Evolutionary conservation across 2,113 vertebrate genomes (phyloP).

Genomic region (Anser cygnoides): DNA sequence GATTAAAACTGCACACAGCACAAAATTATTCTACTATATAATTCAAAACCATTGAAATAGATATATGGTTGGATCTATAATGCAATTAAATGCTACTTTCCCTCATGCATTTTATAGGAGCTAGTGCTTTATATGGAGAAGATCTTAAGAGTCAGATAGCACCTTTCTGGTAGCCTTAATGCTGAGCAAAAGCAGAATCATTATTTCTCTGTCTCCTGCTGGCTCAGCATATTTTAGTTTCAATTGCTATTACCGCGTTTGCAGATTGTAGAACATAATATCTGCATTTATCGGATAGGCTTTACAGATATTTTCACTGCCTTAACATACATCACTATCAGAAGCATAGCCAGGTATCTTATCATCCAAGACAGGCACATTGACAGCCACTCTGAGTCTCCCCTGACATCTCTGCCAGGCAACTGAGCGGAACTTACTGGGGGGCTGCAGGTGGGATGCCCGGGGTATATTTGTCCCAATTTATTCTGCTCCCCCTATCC

Average conservation of each 20-base stretch:
- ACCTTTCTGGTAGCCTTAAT: neutral
- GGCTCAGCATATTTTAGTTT: neutral
- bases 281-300: neutral
- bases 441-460: neutral
- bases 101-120: neutral
- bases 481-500: neutral
- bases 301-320: neutral
- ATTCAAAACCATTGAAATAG: neutral
- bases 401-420: fast-evolving
- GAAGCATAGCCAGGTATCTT: neutral
- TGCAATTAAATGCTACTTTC: neutral
- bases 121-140: neutral
- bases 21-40: neutral
- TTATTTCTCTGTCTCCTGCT: neutral
- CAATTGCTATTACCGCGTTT: neutral
- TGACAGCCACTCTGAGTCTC: neutral
- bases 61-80: neutral
- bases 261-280: neutral
- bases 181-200: neutral
- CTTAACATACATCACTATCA: neutral
- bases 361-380: neutral
- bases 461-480: neutral
- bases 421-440: neutral
- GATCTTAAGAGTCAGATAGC: neutral
- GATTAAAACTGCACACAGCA: neutral